phyloP scores from a whole-genome alignment of 2,797 vertebrate genomes.

The Holocentrus rufus region DNA sequence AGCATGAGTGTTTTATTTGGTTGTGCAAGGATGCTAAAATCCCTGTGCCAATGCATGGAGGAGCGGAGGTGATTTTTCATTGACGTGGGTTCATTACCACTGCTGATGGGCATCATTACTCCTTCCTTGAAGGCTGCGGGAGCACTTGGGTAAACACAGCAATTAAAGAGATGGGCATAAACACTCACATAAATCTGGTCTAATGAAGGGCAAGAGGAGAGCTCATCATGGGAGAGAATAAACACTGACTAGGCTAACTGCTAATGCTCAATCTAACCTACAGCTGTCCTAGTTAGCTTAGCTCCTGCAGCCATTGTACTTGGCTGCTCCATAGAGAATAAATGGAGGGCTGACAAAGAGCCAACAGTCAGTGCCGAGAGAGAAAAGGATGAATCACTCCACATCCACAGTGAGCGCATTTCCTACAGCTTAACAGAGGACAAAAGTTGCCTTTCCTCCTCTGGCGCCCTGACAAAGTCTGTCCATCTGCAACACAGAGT shows the following conservation, averaged over 20 bases:
- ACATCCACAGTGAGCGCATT: constrained; percentile 52
- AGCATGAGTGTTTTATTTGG: constrained; percentile 53
- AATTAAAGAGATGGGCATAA: constrained; percentile 79
- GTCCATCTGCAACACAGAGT: constrained; percentile 39
- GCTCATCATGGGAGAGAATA: constrained; percentile 67
- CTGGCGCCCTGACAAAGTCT: constrained; percentile 49
- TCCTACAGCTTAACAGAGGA: constrained; percentile 66
- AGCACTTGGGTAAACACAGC: constrained; percentile 81
- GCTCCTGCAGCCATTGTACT: constrained; percentile 51
- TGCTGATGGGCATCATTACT: constrained; percentile 78
- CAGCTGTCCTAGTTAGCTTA: constrained; percentile 70
- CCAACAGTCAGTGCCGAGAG: constrained; percentile 50
- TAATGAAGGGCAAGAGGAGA: constrained; percentile 78
- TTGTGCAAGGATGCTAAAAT: constrained; percentile 55
- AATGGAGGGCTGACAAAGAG: constrained; percentile 23
- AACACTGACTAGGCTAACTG: constrained; percentile 71
- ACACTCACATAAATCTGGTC: constrained; percentile 77
- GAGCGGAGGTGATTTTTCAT: constrained; percentile 75
- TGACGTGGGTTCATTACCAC: constrained; percentile 78
- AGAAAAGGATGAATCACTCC: constrained; percentile 65
- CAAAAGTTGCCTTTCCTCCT: constrained; percentile 59
- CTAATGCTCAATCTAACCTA: constrained; percentile 74
- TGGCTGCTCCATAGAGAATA: constrained; percentile 45
- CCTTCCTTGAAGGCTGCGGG: constrained; percentile 72
- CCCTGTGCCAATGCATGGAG: constrained; percentile 46